Conservation (phyloP, 2,888 invertebrate genomes). For the Eilema caniola region DNA sequence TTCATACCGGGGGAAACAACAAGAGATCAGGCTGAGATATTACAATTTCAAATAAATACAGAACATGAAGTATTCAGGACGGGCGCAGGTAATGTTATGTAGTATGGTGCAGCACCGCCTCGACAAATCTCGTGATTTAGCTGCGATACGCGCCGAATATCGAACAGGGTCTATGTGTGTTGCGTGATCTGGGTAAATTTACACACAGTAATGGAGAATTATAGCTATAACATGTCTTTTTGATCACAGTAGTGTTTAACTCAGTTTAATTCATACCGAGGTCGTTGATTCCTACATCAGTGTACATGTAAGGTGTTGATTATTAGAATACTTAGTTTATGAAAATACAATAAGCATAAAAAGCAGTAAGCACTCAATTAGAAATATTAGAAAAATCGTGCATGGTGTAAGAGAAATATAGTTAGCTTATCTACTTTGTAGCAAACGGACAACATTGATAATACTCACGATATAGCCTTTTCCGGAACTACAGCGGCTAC, state of each 20-base stretch:
- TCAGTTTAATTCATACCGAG: constrained; percentile 35
- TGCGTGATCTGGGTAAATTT: constrained; percentile 84
- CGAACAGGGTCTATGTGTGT: constrained; percentile 79
- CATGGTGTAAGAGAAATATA: constrained; percentile 57
- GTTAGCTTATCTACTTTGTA: constrained; percentile 29
- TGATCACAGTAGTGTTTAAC: constrained; percentile 35
- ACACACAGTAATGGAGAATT: constrained; percentile 81
- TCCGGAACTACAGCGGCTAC: constrained; percentile 97
- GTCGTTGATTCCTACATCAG: constrained; percentile 38
- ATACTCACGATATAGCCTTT: constrained; percentile 98
- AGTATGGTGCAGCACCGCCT: constrained; percentile 79
- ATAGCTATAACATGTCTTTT: constrained; percentile 67
- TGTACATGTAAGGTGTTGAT: constrained; percentile 25
- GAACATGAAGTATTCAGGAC: constrained; percentile 85
- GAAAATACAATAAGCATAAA: constrained; percentile 15
- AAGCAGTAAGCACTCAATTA: constrained; percentile 53
- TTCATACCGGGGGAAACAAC: constrained; percentile 79
- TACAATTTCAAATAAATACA: constrained; percentile 86
- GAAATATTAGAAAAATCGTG: constrained; percentile 46
- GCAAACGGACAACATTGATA: constrained; percentile 78
- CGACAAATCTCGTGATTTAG: constrained; percentile 87
- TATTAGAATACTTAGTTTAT: constrained; percentile 25
- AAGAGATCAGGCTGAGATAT: constrained; percentile 82
- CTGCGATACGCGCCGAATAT: constrained; percentile 84
- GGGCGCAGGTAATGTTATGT: constrained; percentile 84